phyloP scores from a whole-genome alignment of 1,140 invertebrate genomes.

The Eumeta japonica region DNA sequence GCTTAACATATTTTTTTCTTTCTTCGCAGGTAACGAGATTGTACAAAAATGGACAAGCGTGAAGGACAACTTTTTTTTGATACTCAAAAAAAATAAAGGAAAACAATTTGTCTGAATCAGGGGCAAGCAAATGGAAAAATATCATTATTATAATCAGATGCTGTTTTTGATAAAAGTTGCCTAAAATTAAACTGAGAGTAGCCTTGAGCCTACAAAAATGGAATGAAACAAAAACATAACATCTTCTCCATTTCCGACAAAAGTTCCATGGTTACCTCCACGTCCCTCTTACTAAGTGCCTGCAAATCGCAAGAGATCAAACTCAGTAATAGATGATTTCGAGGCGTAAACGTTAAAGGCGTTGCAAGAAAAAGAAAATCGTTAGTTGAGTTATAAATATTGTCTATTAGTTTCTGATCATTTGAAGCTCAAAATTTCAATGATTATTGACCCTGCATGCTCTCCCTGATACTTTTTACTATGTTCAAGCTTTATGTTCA shows the following conservation, averaged over 20 bases:
- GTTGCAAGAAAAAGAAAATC: conserved; percentile 11
- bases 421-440: too few species aligned
- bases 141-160: conserved; percentile 15
- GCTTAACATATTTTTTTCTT: conserved; percentile 8
- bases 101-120: conserved; percentile 11
- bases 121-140: conserved; percentile 12
- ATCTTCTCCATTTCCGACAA: conserved; percentile 8
- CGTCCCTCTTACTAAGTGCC: too few species aligned
- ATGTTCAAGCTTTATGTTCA: too few species aligned
- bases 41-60: conserved; percentile 14
- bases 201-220: conserved; percentile 10
- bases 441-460: too few species aligned
- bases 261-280: too few species aligned
- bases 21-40: conserved; percentile 13
- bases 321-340: too few species aligned
- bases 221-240: conserved; percentile 10
- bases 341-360: conserved; percentile 10
- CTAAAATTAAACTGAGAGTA: conserved; percentile 12
- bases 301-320: too few species aligned
- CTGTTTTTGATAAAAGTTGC: conserved; percentile 13
- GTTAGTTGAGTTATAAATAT: too few species aligned
- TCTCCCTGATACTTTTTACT: too few species aligned
- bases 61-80: conserved; percentile 11
- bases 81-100: conserved; percentile 13
- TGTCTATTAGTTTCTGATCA: too few species aligned